Evolutionary conservation across 1,140 invertebrate species (phyloP), one percentile per base, ranked within the genome.

Genomic region (Brachionus angularis): DNA sequence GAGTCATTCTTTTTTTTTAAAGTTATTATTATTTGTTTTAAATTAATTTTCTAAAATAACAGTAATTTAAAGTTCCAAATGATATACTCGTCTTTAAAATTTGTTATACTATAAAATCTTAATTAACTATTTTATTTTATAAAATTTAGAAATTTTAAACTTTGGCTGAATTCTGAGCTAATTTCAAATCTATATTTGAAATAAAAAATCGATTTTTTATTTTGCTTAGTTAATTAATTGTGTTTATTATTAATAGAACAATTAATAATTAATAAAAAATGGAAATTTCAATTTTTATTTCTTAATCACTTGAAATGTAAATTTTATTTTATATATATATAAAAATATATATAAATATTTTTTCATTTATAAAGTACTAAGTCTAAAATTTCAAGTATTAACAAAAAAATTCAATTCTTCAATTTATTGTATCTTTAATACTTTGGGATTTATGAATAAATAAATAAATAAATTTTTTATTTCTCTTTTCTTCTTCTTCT

Each of bases 191-290:
- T 21, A 55, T n/a, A n/a, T n/a, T n/a, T n/a, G 52, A 55, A 55
- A 31, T 31, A 14, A 34, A 58, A 58, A 39, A 58, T 58, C 53
- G 53, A 58, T 58, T 58, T 58, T 58, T 58, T 23, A 39, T 58
- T 33, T 55, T 34, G 4, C 33, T 42, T 58, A 36, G 53, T 36
- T 58, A 58, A 58, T 58, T 58, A n/a, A n/a, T n/a, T 58, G 53
- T 42, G 34, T 58, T 34, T 31, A 42, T 55, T 55, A 58, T 58
- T 58, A 58, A 58, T 58, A 39, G 53, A 58, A 39, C 53, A 58
- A 58, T 58, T 58, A 58, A 58, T 58, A 58, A 58, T 58, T 58
- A 58, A 58, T 58, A 58, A 58, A 58, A 58, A 58, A 52, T 58
- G 53, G 53, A 58, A 58, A 58, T 58, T 58, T 31, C 33, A 23